These are phyloP conservation scores for Eugnorisma glareosa DNA, from an alignment of 2,888 invertebrate species.

Conservation along the genomic window DNA sequence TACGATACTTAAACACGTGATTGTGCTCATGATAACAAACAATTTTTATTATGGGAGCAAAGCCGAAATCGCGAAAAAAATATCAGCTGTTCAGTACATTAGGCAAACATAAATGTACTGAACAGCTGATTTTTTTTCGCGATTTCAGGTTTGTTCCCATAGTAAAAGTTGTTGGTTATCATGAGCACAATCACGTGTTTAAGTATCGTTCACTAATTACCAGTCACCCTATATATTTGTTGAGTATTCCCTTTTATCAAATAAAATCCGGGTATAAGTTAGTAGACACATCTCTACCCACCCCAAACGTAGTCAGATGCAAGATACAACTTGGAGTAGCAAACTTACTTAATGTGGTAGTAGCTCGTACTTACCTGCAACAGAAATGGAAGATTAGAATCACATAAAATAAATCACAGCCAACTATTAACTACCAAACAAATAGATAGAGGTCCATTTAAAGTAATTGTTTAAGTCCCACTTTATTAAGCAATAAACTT, in stretches of 20 bases:
- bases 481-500: constrained; percentile 63
- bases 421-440: constrained; percentile 54
- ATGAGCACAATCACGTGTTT: too few relatives aligned
- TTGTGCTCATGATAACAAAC: too few relatives aligned
- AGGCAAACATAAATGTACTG: too few relatives aligned
- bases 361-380: constrained; percentile 74
- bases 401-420: constrained; percentile 51
- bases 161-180: too few relatives aligned
- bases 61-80: too few relatives aligned
- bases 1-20: too few relatives aligned
- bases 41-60: too few relatives aligned
- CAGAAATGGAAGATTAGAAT: constrained; percentile 63
- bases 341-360: constrained; percentile 64
- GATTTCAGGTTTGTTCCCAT: too few relatives aligned
- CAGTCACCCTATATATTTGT: too few relatives aligned
- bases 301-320: constrained; percentile 62
- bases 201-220: too few relatives aligned
- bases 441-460: constrained; percentile 58
- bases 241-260: neutral
- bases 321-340: constrained; percentile 64
- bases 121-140: too few relatives aligned
- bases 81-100: too few relatives aligned
- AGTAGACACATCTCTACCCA: neutral
- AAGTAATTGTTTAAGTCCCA: constrained; percentile 61
- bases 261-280: neutral